phyloP scores from a whole-genome alignment of 2,797 vertebrate genomes.

The Enteromius thamalakanensis region DNA sequence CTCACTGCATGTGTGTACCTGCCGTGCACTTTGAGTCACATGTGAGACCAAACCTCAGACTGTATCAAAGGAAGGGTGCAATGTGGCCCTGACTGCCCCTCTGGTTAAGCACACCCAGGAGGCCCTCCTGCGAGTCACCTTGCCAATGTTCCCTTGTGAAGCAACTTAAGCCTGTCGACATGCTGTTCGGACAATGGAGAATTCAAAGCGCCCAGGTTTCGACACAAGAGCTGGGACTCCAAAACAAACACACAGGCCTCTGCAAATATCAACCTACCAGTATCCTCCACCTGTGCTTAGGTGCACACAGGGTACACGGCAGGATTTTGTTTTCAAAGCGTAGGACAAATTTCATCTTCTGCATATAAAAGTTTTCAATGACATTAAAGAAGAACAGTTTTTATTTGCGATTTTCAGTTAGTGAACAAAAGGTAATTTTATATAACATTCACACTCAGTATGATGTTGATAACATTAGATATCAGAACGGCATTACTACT shows the following conservation, averaged over 20 bases:
- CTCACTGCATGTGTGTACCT: slow-evolving; percentile 66
- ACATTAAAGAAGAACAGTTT: slow-evolving; percentile 40
- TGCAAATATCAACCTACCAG: slow-evolving; percentile 79
- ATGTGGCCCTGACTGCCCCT: slow-evolving; percentile 76
- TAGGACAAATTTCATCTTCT: slow-evolving; percentile 57
- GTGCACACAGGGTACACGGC: background rate
- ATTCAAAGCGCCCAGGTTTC: slow-evolving; percentile 81
- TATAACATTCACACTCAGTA: slow-evolving; percentile 75
- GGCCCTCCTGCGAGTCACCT: slow-evolving; percentile 84
- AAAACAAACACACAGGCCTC: slow-evolving; percentile 88
- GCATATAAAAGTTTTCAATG: slow-evolving; percentile 44
- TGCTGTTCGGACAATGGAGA: slow-evolving; percentile 83
- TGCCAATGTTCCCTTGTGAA: slow-evolving; percentile 82
- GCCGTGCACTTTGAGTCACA: slow-evolving; percentile 70
- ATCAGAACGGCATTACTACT: slow-evolving; percentile 79
- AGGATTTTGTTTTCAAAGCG: slow-evolving; percentile 82
- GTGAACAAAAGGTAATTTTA: slow-evolving; percentile 85
- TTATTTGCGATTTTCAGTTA: slow-evolving; percentile 42
- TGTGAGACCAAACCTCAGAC: slow-evolving; percentile 68
- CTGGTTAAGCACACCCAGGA: slow-evolving; percentile 73
- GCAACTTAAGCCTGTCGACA: slow-evolving; percentile 85
- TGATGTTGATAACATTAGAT: slow-evolving; percentile 77
- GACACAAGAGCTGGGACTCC: slow-evolving; percentile 82
- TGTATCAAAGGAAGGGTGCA: slow-evolving; percentile 71
- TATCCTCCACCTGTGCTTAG: slow-evolving; percentile 7